Conservation (phyloP, 2,888 invertebrate genomes). For the Acronicta aceris region DNA sequence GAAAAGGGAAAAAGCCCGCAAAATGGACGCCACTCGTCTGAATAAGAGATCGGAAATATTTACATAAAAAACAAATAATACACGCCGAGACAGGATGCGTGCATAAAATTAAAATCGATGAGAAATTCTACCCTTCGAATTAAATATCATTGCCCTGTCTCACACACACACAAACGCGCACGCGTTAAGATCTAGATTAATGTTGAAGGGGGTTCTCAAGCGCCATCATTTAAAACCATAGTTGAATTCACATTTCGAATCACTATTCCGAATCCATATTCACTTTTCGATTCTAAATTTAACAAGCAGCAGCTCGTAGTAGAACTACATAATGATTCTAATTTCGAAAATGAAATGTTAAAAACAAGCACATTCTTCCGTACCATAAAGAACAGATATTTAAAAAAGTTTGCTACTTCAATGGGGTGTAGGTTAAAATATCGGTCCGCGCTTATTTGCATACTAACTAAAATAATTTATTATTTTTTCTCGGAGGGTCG, state of each 20-base stretch:
- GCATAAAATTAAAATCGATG: slow-evolving; percentile 90
- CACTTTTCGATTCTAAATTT: slow-evolving; percentile 37
- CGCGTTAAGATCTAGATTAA: slow-evolving; percentile 80
- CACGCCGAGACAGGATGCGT: slow-evolving; percentile 86
- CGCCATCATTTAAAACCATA: slow-evolving; percentile 59
- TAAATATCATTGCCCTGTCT: slow-evolving; percentile 87
- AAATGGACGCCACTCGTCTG: slow-evolving; percentile 82
- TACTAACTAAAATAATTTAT: slow-evolving; percentile 90
- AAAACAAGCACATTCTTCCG: slow-evolving; percentile 69
- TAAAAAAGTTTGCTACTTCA: slow-evolving; percentile 77
- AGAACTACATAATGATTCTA: slow-evolving; percentile 51
- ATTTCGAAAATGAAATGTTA: slow-evolving; percentile 56
- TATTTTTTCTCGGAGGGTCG: slow-evolving; percentile 88
- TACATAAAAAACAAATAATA: slow-evolving; percentile 89
- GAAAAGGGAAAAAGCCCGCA: slow-evolving; percentile 77
- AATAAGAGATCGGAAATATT: slow-evolving; percentile 84
- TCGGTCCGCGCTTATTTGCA: slow-evolving; percentile 87
- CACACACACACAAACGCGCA: slow-evolving; percentile 64
- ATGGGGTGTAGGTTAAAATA: slow-evolving; percentile 88
- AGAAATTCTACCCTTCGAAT: slow-evolving; percentile 88
- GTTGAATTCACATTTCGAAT: slow-evolving; percentile 55
- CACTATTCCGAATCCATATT: slow-evolving; percentile 51
- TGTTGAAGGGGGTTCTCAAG: slow-evolving; percentile 71
- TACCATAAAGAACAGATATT: slow-evolving; percentile 81
- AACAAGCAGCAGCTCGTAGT: slow-evolving; percentile 15